Conservation (phyloP, 2,888 invertebrate species). For the Pseudococcus longispinus region DNA sequence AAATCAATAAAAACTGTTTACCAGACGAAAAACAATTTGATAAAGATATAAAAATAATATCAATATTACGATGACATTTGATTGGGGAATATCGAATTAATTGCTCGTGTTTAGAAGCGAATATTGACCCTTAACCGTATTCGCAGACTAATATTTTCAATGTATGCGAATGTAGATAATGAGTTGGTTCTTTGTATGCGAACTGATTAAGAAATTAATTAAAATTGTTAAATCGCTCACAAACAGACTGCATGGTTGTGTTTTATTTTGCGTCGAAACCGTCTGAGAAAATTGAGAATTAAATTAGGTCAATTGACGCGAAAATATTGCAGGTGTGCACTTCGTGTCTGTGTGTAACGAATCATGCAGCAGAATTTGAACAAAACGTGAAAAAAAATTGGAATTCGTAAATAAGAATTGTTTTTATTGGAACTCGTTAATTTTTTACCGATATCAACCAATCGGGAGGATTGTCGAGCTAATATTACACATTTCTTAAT, state of each 20-base stretch:
- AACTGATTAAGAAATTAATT: conserved; percentile 12
- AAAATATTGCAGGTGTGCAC: neutral
- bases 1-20: conserved; percentile 27
- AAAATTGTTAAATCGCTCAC: neutral
- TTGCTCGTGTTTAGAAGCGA: conserved; percentile 15
- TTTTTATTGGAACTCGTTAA: neutral
- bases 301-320: conserved; percentile 11
- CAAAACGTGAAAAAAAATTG: neutral
- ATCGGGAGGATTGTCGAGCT: too few relatives aligned
- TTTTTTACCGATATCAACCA: too few relatives aligned
- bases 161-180: neutral
- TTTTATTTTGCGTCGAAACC: neutral
- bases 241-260: neutral
- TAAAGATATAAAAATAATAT: conserved; percentile 10
- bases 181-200: conserved; percentile 4
- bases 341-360: neutral
- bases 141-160: neutral
- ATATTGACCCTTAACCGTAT: conserved; percentile 33
- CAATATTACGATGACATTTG: conserved; percentile 13
- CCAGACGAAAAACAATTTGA: conserved; percentile 16
- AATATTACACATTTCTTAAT: too few relatives aligned
- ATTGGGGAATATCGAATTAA: conserved; percentile 6
- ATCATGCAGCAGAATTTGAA: neutral
- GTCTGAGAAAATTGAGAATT: neutral
- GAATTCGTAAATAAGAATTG: neutral